Percentiles rank a stretch among this genome's conserved stretches.
phyloP scores from a whole-genome alignment of 2,888 invertebrate genomes.

The Lottia gigantea region DNA sequence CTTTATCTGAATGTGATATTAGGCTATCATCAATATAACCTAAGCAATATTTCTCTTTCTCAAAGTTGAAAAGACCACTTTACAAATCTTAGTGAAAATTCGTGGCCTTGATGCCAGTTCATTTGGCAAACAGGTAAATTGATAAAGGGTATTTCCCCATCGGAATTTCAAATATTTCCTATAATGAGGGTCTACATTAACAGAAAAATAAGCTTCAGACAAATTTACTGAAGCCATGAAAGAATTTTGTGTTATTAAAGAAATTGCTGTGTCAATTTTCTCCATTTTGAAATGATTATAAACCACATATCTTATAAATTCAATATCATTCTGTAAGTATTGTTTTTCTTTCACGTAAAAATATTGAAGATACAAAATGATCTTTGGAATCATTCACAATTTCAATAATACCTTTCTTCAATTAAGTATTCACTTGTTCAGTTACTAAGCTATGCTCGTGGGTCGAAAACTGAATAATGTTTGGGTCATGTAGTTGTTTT shows the following conservation, averaged over 20 bases:
- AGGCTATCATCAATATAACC: conserved; percentile 4
- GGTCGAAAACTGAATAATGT: too few species aligned
- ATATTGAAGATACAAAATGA: neutral
- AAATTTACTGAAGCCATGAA: neutral
- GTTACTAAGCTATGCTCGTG: too few species aligned
- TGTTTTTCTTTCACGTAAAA: neutral
- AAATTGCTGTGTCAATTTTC: neutral
- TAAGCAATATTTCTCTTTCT: neutral
- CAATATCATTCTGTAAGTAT: neutral
- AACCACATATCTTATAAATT: neutral
- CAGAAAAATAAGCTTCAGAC: conserved; percentile 4
- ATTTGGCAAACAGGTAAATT: neutral
- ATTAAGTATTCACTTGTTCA: too few species aligned
- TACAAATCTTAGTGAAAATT: neutral
- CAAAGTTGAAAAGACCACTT: neutral
- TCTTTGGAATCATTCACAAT: neutral
- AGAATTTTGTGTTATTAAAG: neutral
- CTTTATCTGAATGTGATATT: neutral
- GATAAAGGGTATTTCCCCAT: neutral
- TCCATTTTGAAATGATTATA: conserved; percentile 2
- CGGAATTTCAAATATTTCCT: neutral
- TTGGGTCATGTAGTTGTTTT: too few species aligned
- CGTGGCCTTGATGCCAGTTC: neutral
- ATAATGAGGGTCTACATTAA: neutral
- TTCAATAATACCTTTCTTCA: neutral